Conservation (phyloP, 2,888 invertebrate species). For the Atherix ibis region DNA sequence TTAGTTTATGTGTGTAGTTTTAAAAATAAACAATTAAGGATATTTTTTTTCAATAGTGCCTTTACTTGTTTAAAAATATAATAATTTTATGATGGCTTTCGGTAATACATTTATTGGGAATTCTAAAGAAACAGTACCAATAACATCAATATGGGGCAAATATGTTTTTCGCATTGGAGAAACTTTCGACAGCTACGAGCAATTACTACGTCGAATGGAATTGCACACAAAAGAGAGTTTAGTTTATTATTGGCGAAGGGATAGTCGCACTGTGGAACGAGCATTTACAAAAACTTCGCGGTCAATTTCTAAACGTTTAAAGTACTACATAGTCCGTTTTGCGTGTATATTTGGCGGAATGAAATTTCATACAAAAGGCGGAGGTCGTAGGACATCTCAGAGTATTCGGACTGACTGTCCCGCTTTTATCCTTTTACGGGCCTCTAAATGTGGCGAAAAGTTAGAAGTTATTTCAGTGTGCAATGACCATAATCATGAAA, state of each 20-base stretch:
- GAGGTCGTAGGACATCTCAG: constrained; percentile 29
- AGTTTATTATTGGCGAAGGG: constrained; percentile 33
- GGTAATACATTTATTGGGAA: no score
- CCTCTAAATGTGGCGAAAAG: constrained; percentile 31
- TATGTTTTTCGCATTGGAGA: constrained; percentile 31
- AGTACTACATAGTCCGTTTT: constrained; percentile 33
- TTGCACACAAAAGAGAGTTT: constrained; percentile 29
- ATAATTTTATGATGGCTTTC: no score
- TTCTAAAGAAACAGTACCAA: no score
- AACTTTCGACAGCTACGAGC: constrained; percentile 30
- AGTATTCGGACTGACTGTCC: constrained; percentile 32
- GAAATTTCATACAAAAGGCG: constrained; percentile 29
- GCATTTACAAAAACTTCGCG: constrained; percentile 33
- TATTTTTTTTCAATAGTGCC: no score
- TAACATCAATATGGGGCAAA: no score
- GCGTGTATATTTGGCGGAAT: constrained; percentile 34
- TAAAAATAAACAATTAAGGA: no score
- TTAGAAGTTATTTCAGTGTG: constrained; percentile 34
- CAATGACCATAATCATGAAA: constrained; percentile 33
- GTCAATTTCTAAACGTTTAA: constrained; percentile 27
- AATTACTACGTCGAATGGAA: constrained; percentile 25
- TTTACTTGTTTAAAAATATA: no score
- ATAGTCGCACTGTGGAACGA: constrained; percentile 32
- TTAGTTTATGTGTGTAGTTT: no score
- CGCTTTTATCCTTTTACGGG: constrained; percentile 31